These are phyloP conservation scores for Phalangium opilio DNA, from an alignment of 2,888 invertebrate genomes.

Conservation along the genomic window DNA sequence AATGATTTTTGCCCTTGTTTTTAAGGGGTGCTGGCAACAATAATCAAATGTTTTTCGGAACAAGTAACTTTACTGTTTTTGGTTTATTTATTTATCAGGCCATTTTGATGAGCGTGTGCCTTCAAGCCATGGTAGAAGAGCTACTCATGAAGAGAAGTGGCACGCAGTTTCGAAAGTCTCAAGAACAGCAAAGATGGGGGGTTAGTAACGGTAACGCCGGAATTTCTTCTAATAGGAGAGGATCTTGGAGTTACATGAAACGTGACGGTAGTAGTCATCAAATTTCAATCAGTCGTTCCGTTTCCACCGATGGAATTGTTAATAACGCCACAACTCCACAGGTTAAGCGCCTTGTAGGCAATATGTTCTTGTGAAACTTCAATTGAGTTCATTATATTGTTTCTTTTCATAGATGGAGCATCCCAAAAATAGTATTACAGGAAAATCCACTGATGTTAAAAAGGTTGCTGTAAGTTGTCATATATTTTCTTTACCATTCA, in stretches of 20 bases:
- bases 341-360: too few species aligned
- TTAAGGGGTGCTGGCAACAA: too few species aligned
- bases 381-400: neutral
- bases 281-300: constrained; percentile 20
- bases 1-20: too few species aligned
- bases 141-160: constrained; percentile 40
- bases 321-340: constrained; percentile 8
- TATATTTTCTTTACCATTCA: too few species aligned
- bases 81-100: constrained; percentile 36
- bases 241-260: constrained; percentile 51
- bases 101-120: constrained; percentile 84
- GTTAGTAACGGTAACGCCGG: neutral
- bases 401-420: neutral
- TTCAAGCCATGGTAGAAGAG: constrained; percentile 90
- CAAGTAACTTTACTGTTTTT: too few species aligned
- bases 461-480: too few species aligned
- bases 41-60: too few species aligned
- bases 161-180: constrained; percentile 13
- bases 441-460: too few species aligned
- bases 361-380: too few species aligned
- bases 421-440: too few species aligned
- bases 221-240: constrained; percentile 29
- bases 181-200: constrained; percentile 12
- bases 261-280: constrained; percentile 48
- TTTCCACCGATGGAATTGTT: constrained; percentile 22